phyloP scores from a whole-genome alignment of 2,797 vertebrate species.

The Notoglanidium macrostoma region DNA sequence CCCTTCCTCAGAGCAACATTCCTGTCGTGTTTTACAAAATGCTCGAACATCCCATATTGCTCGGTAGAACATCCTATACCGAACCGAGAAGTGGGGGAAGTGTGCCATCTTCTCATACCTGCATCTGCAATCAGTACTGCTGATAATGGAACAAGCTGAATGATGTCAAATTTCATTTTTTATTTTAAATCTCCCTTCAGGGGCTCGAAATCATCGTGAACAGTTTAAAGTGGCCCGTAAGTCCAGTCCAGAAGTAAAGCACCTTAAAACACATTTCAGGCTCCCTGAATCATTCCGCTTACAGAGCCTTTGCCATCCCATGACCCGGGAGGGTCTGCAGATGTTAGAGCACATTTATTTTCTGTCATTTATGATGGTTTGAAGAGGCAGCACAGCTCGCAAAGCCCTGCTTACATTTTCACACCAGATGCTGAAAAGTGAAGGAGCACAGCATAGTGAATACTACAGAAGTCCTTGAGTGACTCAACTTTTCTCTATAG shows the following conservation, averaged over 20 bases:
- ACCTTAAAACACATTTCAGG: background rate
- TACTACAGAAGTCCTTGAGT: conserved; percentile 11
- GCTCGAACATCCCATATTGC: background rate
- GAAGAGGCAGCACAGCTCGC: background rate
- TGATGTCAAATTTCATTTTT: background rate
- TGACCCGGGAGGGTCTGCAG: background rate
- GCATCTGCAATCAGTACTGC: background rate
- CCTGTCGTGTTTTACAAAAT: background rate
- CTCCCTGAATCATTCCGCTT: background rate
- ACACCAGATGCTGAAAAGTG: background rate
- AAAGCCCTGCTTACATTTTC: background rate
- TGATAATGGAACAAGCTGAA: background rate
- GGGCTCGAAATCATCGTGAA: background rate
- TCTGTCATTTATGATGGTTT: background rate
- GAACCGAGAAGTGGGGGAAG: background rate
- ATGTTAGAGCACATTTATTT: background rate
- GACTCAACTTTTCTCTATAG: background rate
- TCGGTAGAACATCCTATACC: background rate
- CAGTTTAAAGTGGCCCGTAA: background rate
- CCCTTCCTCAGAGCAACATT: background rate
- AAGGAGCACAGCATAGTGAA: conserved; percentile 9
- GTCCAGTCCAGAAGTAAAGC: too few relatives aligned
- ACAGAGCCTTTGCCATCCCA: too few relatives aligned
- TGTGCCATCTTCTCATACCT: background rate
- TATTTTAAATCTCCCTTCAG: background rate